Percentiles rank a stretch among this genome's conserved stretches.
Conservation (phyloP, 2,888 invertebrate species). For the Lasioglossum vierecki region DNA sequence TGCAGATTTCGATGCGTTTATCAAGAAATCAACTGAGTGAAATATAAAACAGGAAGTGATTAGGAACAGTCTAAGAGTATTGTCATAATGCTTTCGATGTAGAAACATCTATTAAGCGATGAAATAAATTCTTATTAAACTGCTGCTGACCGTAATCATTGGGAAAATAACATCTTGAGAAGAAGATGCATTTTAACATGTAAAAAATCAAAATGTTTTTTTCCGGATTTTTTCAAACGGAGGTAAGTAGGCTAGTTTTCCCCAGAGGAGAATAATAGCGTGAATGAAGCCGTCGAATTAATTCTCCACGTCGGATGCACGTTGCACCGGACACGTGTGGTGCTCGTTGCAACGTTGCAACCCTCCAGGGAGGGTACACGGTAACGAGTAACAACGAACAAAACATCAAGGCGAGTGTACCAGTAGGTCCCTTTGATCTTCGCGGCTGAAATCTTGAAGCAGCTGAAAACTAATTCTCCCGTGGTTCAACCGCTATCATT, state of each 20-base stretch:
- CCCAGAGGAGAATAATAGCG: background rate
- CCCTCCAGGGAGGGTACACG: conserved; percentile 33
- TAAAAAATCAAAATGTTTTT: background rate
- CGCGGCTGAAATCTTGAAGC: background rate
- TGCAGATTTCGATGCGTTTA: no score
- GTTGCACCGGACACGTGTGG: conserved; percentile 9
- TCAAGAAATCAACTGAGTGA: no score
- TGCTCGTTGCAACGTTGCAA: conserved; percentile 31
- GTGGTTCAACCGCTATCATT: conserved; percentile 3
- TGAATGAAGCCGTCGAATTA: background rate
- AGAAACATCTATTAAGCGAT: no score
- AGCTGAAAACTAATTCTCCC: background rate
- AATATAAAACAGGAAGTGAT: no score
- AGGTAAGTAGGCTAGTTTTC: background rate
- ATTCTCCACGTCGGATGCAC: background rate
- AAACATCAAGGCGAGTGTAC: conserved; percentile 6
- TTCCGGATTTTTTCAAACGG: background rate
- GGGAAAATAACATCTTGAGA: no score
- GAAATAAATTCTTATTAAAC: no score
- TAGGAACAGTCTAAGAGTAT: no score
- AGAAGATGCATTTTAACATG: no score
- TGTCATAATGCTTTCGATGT: no score
- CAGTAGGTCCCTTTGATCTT: conserved; percentile 27
- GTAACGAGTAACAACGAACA: conserved; percentile 35
- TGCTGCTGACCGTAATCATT: no score